Base-by-base conservation (phyloP, 2,888 invertebrate genomes). In the Nasonovia ribisnigri region DNA sequence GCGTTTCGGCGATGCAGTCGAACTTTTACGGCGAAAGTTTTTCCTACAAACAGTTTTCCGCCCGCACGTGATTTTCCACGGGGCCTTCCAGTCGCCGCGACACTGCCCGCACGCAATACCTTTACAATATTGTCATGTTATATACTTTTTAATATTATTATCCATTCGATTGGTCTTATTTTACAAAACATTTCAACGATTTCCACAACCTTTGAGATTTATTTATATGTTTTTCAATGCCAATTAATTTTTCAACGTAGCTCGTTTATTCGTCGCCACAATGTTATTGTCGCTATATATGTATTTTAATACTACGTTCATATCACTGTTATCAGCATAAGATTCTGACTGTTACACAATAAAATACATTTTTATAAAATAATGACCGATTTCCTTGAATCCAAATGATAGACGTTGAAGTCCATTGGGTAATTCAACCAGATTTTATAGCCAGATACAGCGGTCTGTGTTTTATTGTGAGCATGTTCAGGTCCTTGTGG, bases 11-110 rank as follows among this genome's bases (percentile, higher is more conserved):
- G 46, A 48, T 36, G 42, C 92, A n/a, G 88, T 92, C 92, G 67
- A 92, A 77, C 92, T 92, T 92, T 92, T 42, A 24, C 88, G 29
- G 51, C 3, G 88, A 54, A 88, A 92, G 88, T 43, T 88, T 92
- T 77, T 2, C 42, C 51, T 13, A 42, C 0, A 11, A 48, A 43
- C 0, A 11, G n/a, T 43, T 84, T 54, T 67, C 36, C 77, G 51
- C 77, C 13, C 4, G 20, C 42, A 10, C 42, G 51, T 36, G 16
- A 11, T 36, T 77, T 77, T 77, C 36, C n/a, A 67, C 46, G 43
- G 36, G 20, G 48, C n/a, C 3, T 29, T 11, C 48, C 42, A 11
- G 42, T 24, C 11, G 4, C 36, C 90, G 36, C 36, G 88, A 26
- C 36, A 20, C 20, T 24, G 20, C 24, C 26, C 11, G 46, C 46